Evolutionary conservation across 2,797 vertebrate genomes (phyloP).

Genomic region (Tympanoctomys barrerae): DNA sequence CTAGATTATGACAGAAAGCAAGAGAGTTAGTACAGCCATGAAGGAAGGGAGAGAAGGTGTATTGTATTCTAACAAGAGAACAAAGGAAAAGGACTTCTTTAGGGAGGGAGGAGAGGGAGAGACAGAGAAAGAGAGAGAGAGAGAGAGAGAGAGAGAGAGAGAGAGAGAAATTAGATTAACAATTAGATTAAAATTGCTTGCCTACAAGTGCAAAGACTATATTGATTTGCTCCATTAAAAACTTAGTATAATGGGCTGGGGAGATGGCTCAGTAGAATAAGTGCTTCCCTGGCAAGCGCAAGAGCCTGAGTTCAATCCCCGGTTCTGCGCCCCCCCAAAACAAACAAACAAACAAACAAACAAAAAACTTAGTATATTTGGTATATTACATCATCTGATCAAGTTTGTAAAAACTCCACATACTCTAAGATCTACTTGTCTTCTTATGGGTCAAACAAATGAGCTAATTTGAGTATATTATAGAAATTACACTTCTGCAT

Average conservation of each 20-base stretch:
- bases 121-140: not conserved
- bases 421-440: not conserved
- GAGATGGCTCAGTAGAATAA: too few species aligned
- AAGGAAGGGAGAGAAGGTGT: not conserved
- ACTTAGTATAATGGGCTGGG: not conserved
- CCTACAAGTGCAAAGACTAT: not conserved
- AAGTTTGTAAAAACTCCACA: not conserved
- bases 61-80: not conserved
- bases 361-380: not conserved
- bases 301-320: too few species aligned
- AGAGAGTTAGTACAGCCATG: not conserved
- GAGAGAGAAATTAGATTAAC: not conserved
- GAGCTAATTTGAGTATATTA: not conserved
- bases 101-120: not conserved
- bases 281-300: too few species aligned
- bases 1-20: slow-evolving; percentile 13
- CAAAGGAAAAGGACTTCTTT: slow-evolving; percentile 12
- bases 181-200: not conserved
- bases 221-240: not conserved
- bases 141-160: not conserved
- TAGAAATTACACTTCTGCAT: not conserved
- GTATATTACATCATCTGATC: not conserved
- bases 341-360: too few species aligned
- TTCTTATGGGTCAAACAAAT: not conserved
- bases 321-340: too few species aligned